Evolutionary conservation across 64 coral and sea anemone genomes (phyloP).

Genomic region (Porites lutea): DNA sequence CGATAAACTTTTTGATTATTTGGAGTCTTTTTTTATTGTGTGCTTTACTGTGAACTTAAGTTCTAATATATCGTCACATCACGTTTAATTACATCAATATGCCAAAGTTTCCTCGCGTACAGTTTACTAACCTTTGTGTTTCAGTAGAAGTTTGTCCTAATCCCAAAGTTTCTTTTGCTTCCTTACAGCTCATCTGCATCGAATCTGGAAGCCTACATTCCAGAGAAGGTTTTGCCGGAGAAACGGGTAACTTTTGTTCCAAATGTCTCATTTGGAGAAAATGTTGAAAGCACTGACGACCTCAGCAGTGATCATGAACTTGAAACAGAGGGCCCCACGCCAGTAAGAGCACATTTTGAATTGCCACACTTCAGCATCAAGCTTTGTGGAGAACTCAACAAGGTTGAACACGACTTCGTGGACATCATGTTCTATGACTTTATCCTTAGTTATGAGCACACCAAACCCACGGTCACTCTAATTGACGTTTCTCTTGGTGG

Average conservation of each 20-base stretch:
- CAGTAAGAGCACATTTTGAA: conserved; percentile 78
- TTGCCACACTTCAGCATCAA: conserved; percentile 95
- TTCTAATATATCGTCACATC: too few species aligned
- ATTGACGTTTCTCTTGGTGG: conserved; percentile 91
- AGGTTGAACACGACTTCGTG: conserved; percentile 88
- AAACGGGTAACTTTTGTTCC: conserved; percentile 62
- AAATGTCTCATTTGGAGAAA: conserved; percentile 21
- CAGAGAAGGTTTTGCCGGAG: conserved; percentile 6
- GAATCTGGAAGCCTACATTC: conserved; percentile 40
- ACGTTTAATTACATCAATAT: too few species aligned
- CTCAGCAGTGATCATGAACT: conserved; percentile 11
- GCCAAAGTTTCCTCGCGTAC: too few species aligned
- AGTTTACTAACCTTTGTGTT: too few species aligned
- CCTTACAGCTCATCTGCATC: conserved; percentile 57
- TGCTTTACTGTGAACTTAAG: too few species aligned
- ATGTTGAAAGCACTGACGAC: neutral
- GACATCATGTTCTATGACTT: conserved; percentile 94
- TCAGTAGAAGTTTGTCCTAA: too few species aligned
- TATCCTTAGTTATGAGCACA: conserved; percentile 72
- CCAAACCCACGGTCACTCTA: conserved; percentile 66
- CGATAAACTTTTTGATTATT: too few species aligned
- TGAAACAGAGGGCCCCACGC: conserved; percentile 70
- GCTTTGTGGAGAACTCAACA: conserved; percentile 85
- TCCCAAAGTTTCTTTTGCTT: too few species aligned
- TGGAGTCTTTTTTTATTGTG: too few species aligned